Conservation (phyloP, 2,113 vertebrate species). For the Aldabrachelys gigantea region DNA sequence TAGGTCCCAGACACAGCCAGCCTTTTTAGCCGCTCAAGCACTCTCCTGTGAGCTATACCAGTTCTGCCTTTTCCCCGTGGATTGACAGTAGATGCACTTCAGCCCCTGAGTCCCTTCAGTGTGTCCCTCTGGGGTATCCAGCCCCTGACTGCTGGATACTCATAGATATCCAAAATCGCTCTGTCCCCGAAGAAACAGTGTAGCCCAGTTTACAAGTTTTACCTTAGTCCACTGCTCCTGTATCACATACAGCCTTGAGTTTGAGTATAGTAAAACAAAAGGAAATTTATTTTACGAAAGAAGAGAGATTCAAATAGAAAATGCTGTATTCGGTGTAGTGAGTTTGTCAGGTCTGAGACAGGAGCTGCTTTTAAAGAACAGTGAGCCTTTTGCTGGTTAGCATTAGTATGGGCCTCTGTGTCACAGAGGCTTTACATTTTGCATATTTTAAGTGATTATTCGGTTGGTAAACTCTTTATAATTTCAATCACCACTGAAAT, state of each 20-base stretch:
- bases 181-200: background rate
- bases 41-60: background rate
- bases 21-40: background rate
- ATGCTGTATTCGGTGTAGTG: background rate
- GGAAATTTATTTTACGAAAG: background rate
- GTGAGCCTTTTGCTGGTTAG: background rate
- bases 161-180: background rate
- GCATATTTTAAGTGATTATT: slow-evolving; percentile 41
- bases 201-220: background rate
- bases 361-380: background rate
- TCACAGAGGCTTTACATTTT: slow-evolving; percentile 11
- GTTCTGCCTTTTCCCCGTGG: background rate
- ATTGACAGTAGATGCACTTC: background rate
- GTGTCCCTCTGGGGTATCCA: background rate
- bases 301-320: background rate
- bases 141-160: background rate
- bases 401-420: background rate
- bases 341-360: background rate
- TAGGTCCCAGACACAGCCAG: background rate
- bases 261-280: background rate
- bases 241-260: background rate
- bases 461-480: background rate
- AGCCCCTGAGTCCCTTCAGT: no score
- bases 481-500: slow-evolving; percentile 31
- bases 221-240: background rate